Evolutionary conservation across 2,888 invertebrate genomes (phyloP), one percentile per base, ranked within the genome.

Genomic region (Pyrochroa serraticornis): DNA sequence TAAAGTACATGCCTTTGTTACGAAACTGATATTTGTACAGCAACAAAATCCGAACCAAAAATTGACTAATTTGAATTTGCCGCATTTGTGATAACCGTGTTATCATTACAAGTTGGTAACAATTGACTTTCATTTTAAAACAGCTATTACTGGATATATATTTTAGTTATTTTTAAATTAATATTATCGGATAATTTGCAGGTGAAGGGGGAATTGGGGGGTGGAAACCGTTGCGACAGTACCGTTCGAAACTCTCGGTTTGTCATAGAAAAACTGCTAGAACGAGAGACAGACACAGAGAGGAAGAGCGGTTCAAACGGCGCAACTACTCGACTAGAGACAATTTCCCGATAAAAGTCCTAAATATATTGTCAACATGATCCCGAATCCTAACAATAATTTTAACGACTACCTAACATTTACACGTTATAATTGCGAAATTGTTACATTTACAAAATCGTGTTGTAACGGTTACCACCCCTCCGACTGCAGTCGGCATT

Each of bases 361-460:
- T 55, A 48, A 44, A 62, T 63, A 70, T 70, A 70, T 70, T 66
- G 68, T 70, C 70, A 64, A 67, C 59, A 66, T 71, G 67, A 62
- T 71, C 67, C 69, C 70, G 60, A 69, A 66, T 63, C 60, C 66
- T 68, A 64, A 62, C 61, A 49, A 63, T 62, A 61, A 49, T 54
- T 61, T 45, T 55, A 65, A 63, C 60, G 49, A 59, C 62, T 64
- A 58, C 59, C 58, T 57, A 62, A 67, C 64, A 67, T 62, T 66
- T 65, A 66, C 42, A 55, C 37, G 54, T 36, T 44, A 37, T 46
- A 38, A 12, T 22, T 43, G 39, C 32, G 50, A 57, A 57, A 34
- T 43, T 12, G 12, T n/a, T 41, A 41, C 12, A 41, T 41, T 22
- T 22, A 22, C 22, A 22, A 22, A 22, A 22, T 22, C 22, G 22